These are phyloP conservation scores for Apostichopus californicus DNA, from an alignment of 35 echinoderm and acorn worm genomes.

Conservation along the genomic window DNA sequence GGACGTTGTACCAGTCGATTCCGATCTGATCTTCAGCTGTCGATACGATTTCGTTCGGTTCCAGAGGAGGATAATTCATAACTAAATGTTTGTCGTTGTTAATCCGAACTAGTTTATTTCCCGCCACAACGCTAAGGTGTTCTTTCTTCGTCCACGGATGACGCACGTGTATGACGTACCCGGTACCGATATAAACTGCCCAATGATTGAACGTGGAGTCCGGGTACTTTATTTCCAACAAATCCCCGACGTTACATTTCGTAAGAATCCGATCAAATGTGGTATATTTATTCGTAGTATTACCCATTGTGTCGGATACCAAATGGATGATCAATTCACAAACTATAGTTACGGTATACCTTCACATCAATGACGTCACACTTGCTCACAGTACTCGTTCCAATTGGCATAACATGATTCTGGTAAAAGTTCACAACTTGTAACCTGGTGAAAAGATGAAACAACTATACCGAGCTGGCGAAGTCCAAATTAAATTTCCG, in stretches of 20 bases:
- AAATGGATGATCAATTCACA: too few species aligned
- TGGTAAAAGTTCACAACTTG: too few species aligned
- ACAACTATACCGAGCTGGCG: too few species aligned
- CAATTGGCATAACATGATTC: too few species aligned
- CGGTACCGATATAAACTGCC: conserved; percentile 92
- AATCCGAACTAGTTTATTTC: conserved; percentile 63
- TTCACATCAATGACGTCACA: too few species aligned
- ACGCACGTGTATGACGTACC: conserved; percentile 84
- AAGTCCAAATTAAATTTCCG: too few species aligned
- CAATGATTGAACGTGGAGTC: conserved; percentile 93
- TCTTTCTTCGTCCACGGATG: conserved; percentile 88
- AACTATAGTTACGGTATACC: too few species aligned
- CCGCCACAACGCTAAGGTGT: conserved; percentile 61
- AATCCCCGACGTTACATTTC: conserved; percentile 75
- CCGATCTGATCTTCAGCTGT: conserved; percentile 84
- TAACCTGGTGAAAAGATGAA: too few species aligned
- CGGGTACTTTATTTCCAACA: conserved; percentile 84
- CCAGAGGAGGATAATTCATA: conserved; percentile 68
- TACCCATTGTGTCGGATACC: conserved; percentile 62
- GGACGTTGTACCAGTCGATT: conserved; percentile 96
- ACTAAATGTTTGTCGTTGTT: conserved; percentile 89
- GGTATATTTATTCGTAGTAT: conserved; percentile 76
- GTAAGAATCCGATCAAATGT: conserved; percentile 65
- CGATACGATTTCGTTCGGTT: conserved; percentile 68
- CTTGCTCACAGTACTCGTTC: too few species aligned